Percentiles rank a stretch among this genome's conserved stretches.
These are phyloP conservation scores for Dicaeum eximium DNA, from an alignment of 2,113 vertebrate genomes.

Conservation along the genomic window DNA sequence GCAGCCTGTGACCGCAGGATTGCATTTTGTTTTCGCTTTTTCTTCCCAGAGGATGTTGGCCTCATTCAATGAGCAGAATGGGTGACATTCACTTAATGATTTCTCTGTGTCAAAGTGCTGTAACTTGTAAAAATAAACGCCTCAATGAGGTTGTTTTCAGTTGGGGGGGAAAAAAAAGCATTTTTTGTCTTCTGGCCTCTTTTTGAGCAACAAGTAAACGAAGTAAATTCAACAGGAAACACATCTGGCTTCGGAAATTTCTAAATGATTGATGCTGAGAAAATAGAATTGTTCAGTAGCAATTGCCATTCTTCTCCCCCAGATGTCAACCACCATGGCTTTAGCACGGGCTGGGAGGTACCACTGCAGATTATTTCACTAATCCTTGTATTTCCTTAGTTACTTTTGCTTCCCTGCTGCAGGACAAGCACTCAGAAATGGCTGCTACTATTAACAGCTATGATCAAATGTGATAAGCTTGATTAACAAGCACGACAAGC, in stretches of 20 bases:
- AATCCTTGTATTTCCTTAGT: not conserved
- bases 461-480: not conserved
- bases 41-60: not conserved
- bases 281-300: not conserved
- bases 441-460: not conserved
- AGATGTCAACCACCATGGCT: not conserved
- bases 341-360: not conserved
- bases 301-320: not conserved
- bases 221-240: not conserved
- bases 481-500: not conserved
- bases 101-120: not conserved
- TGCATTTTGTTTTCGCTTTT: not conserved
- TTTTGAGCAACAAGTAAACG: not conserved
- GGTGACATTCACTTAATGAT: not conserved
- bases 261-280: not conserved
- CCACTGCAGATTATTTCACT: not conserved
- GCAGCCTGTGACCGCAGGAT: not conserved
- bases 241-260: not conserved
- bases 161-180: rapidly evolving
- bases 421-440: not conserved
- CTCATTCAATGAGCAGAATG: not conserved
- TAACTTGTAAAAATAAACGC: not conserved
- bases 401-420: not conserved
- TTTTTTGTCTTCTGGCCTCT: not conserved
- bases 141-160: not conserved